Base-by-base conservation (phyloP, 2,888 invertebrate genomes). In the Bombylius discolor region DNA sequence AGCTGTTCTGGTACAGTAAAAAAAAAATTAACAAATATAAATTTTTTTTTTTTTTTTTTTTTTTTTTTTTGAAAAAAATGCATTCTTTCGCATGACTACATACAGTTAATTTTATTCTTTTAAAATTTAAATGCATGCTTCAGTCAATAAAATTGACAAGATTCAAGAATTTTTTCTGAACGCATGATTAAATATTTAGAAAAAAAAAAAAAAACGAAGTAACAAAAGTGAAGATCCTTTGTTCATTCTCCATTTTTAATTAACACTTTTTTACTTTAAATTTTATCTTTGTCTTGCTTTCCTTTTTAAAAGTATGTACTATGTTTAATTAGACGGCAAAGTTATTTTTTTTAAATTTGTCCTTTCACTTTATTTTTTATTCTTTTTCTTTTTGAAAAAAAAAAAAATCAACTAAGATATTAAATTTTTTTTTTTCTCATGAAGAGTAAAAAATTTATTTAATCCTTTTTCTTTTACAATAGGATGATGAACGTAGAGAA, bases 401-500 rank as follows among this genome's bases (percentile, higher is more conserved):
- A n/a, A n/a, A 14, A 11, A 45, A 45, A 23, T 23, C 3, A 23
- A 23, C 23, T 23, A 23, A 23, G 23, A 23, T 23, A 23, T 23
- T 2, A 23, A 23, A 23, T 23, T 23, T 23, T 23, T 23, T 23
- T 23, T 39, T 32, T 32, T 23, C 23, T 23, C 3, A 23, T 23
- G 23, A 23, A 23, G 23, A 36, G 2, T 42, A 50, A 42, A 11
- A 13, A 39, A 11, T 14, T 42, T 34, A 36, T 39, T 44, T 34
- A 31, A 13, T 34, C 44, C 39, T 33, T 49, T 49, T 51, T 59
- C 46, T 51, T 60, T 54, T 47, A 52, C 57, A 60, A 3, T 57
- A 74, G 74, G 73, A 73, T 63, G 69, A 69, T 58, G 73, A 72
- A 56, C 77, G 79, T 8, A 75, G 79, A 11, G 81, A 80, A 66